Base-by-base conservation (phyloP, 2,888 invertebrate genomes). In the Pycnomerus fuliginosus region DNA sequence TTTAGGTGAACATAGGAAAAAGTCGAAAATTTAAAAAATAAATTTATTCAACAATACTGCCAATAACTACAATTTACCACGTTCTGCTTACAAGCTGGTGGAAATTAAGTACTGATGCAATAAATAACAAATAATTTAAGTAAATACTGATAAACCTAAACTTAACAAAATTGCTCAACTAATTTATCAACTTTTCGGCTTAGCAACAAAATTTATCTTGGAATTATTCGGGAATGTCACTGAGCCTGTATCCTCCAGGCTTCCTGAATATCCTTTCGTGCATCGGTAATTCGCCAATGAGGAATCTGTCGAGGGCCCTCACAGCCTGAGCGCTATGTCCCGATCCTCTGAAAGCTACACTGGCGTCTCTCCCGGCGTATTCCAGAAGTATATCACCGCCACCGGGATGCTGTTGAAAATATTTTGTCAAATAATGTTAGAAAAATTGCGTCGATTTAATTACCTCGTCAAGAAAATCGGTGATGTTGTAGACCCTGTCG, bases 291-390 rank as follows among this genome's bases (percentile, higher is more conserved):
- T 86, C 83, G 0, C 91, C 92, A 14, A 91, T 80, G 1, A 85
- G 70, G 69, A 82, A 89, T n/a, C 80, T 77, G 25, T 83, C 79
- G 46, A 92, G 73, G 13, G 80, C 77, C 46, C 77, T 76, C 15
- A 79, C 70, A 1, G 89, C 87, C 47, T 74, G 75, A 8, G 75
- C 74, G 2, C 86, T 84, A 64, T 92, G 92, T 0, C 90, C 90
- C 0, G 85, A 82, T 31, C 88, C 84, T 10, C 87, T 77, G 72
- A 90, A 92, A 0, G 90, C 87, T 1, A 87, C 76, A 15, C 87
- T 90, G 0, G 90, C 90, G 68, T 92, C 92, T 7, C 86, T 77
- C 0, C 92, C 92, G 0, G 90, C 91, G 68, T 89, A 83, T 61
- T 93, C 92, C 56, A 90, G 68, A 56, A 93, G 80, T 11, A 92